Evolutionary conservation across 2,113 vertebrate genomes (phyloP), one percentile per base, ranked within the genome.

Genomic region (Cyanoderma ruficeps): DNA sequence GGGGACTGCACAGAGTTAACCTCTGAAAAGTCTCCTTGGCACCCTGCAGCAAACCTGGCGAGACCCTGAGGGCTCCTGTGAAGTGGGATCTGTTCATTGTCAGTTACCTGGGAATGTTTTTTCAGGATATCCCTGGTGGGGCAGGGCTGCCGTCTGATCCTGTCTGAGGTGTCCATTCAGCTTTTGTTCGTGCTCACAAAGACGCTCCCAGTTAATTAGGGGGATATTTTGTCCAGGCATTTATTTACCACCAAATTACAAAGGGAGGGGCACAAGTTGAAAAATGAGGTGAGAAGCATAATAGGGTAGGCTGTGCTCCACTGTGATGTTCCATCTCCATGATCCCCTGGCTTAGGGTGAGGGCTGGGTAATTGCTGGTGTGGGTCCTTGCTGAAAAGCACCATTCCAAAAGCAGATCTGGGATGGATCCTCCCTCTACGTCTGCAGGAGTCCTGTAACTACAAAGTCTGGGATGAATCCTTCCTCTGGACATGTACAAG

Each of bases 231-330:
- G 53, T 83, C 61, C 85, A 83, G 70, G 35, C 71, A 57, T 74
- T 80, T 88, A 77, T 92, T 94, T 93, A 65, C 50, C 71, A 77
- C 37, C 42, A 87, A 72, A 85, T 91, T 87, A 85, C 27, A 55
- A 84, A 95, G 84, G 89, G 91, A 90, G 89, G 79, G 59, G 67
- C 74, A 15, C 44, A 31, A 69, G 70, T 3, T 90, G 82, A 91
- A 89, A 94, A 96, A 79, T 76, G 22, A n/a, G 46, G 35, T 85
- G 75, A 87, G 68, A 88, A 90, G 21, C n/a, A 52, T 39, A 64
- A 85, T 68, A 37, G 61, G 7, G 23, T 31, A 76, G 44, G 53
- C 78, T 79, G 53, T 1, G 7, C 77, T 89, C 30, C 9, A 35
- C 53, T 83, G 31, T 22, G 42, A 17, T 65, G 41, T 83, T 92